Base-by-base conservation (phyloP, 2,113 vertebrate genomes). In the Rissa tridactyla region DNA sequence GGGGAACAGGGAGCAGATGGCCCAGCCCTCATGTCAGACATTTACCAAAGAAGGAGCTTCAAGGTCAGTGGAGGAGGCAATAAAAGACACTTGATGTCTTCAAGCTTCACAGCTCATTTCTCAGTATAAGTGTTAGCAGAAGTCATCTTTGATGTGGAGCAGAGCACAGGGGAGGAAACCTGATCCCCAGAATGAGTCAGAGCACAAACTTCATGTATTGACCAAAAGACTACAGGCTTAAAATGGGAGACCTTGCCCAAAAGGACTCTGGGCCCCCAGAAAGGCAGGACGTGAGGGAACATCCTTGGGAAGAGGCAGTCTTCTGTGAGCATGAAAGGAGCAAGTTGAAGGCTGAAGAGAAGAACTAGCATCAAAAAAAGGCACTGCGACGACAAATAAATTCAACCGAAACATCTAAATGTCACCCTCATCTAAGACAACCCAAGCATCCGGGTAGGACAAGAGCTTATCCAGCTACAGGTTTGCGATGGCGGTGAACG, bases 91-190 rank as follows among this genome's bases (percentile, higher is more conserved):
- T 78, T 42, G 64, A 66, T 27, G 4, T 66, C 96, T 95, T 88
- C 94, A 94, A 27, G 90, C 79, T 95, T 96, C 93, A 94, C 93
- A 93, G 88, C 85, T 93, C 47, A 0, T 70, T 84, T 92, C 69
- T 86, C 69, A 46, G 46, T 5, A 2, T 15, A 76, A 58, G 64
- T 32, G n/a, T 17, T 42, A 62, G 54, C 81, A 83, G 58, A 92
- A 95, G n/a, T 84, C 20, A 30, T 36, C 66, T 85, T 76, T 90
- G 82, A 86, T 69, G 62, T 42, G 54, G 15, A 60, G 11, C 44
- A 65, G 36, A 90, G 61, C 57, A 85, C 57, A 49, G 30, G 23
- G 42, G 18, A 73, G 13, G 52, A 91, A 95, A 77, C 47, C 38
- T 44, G 30, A 68, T 65, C 47, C 49, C 14, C 57, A 44, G 32